Evolutionary conservation across 2,888 invertebrate species (phyloP).

Genomic region (Geophilus truncorum): DNA sequence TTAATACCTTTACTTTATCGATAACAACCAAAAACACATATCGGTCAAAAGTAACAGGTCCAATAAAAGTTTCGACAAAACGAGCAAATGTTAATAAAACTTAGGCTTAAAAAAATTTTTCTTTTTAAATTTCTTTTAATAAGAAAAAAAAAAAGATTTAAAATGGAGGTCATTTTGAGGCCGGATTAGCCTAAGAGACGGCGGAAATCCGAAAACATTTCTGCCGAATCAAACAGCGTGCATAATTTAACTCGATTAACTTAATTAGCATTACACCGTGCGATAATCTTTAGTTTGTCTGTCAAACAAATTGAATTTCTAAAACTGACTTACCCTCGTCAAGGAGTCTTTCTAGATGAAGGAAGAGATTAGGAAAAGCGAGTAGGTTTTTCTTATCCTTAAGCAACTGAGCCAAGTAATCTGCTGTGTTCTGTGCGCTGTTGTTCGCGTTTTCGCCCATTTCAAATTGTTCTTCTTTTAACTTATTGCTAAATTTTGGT

Average conservation of each 20-base stretch:
- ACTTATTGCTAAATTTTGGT: slow-evolving; percentile 8
- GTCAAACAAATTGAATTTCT: neutral
- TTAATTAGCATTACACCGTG: neutral
- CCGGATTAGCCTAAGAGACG: slow-evolving; percentile 27
- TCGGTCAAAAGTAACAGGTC: slow-evolving; percentile 13
- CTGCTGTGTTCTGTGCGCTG: slow-evolving; percentile 94
- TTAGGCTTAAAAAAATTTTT: neutral
- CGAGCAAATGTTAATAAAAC: neutral
- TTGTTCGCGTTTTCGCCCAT: slow-evolving; percentile 38
- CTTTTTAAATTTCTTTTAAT: too few relatives aligned
- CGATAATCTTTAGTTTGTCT: neutral
- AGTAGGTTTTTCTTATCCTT: slow-evolving; percentile 99
- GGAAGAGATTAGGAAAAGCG: slow-evolving; percentile 98
- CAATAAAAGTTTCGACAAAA: neutral
- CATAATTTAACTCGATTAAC: slow-evolving; percentile 19
- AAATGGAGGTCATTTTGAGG: slow-evolving; percentile 20
- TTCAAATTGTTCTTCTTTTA: neutral
- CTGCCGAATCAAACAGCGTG: slow-evolving; percentile 9
- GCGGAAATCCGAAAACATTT: slow-evolving; percentile 25
- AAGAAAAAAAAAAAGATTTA: slow-evolving; percentile 5
- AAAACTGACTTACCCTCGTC: slow-evolving; percentile 87
- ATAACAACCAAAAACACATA: neutral
- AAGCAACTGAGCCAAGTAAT: slow-evolving; percentile 98
- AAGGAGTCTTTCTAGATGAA: slow-evolving; percentile 96
- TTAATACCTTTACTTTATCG: neutral